Percentiles rank a stretch among this genome's conserved stretches.
Evolutionary conservation across 2,888 invertebrate genomes (phyloP).

Genomic region (Aphodius granarius): DNA sequence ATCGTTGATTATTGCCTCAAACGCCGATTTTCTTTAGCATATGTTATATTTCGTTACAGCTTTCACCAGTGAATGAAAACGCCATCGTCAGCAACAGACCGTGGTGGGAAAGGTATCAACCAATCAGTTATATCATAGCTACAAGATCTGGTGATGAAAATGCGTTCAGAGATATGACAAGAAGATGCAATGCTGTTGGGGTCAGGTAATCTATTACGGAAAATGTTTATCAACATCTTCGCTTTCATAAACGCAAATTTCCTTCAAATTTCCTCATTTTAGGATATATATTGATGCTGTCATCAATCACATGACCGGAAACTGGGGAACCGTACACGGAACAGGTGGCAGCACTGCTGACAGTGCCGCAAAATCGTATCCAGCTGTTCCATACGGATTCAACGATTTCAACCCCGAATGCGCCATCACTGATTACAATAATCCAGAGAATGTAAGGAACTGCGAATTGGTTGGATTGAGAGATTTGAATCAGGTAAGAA

Average conservation of each 20-base stretch:
- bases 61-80: conserved; percentile 78
- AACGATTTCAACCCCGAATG: conserved; percentile 72
- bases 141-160: conserved; percentile 78
- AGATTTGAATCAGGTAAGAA: conserved; percentile 72
- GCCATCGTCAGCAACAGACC: conserved; percentile 61
- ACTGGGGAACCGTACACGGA: conserved; percentile 56
- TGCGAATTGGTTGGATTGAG: conserved; percentile 63
- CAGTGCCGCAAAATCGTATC: conserved; percentile 51
- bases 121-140: conserved; percentile 73
- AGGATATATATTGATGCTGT: conserved; percentile 84
- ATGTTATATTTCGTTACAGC: conserved; percentile 51
- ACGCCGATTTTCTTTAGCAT: too few species aligned
- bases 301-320: conserved; percentile 82
- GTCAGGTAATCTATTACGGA: conserved; percentile 58
- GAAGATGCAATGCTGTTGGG: conserved; percentile 77
- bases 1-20: too few species aligned
- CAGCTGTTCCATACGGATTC: conserved; percentile 65
- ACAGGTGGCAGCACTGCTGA: conserved; percentile 62
- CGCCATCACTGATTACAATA: conserved; percentile 66
- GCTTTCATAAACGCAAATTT: not conserved
- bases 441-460: conserved; percentile 61
- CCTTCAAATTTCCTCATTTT: conserved; percentile 22
- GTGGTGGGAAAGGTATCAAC: conserved; percentile 91
- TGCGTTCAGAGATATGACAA: conserved; percentile 76
- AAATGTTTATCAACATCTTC: too few species aligned